Conservation (phyloP, 2,797 vertebrate species). For the Poecilia wingei region DNA sequence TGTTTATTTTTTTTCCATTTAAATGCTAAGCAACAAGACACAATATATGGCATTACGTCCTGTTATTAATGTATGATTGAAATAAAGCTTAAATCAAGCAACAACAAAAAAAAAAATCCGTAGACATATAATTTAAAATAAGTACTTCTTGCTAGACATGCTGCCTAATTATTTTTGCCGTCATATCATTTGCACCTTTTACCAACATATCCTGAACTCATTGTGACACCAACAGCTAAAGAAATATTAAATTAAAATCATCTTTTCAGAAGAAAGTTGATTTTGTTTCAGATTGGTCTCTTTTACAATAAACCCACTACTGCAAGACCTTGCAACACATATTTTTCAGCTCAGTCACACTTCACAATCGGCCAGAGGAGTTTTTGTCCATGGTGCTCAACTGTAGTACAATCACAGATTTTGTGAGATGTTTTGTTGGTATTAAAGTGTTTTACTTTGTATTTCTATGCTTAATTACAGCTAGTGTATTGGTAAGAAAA, state of each 20-base stretch:
- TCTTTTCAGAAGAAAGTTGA: background rate
- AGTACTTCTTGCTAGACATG: background rate
- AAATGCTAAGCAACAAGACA: background rate
- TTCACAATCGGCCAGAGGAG: background rate
- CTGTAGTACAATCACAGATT: background rate
- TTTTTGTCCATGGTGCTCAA: background rate
- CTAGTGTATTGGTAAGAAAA: background rate
- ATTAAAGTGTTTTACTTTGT: background rate
- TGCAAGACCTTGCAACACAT: constrained; percentile 3
- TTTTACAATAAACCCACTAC: background rate
- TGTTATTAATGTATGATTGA: background rate
- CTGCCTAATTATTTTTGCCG: background rate
- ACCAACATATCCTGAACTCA: background rate
- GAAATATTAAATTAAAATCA: background rate
- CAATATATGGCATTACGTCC: background rate
- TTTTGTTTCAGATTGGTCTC: background rate
- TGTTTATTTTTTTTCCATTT: background rate
- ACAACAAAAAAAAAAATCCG: background rate
- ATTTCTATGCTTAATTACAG: background rate
- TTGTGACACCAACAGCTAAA: background rate
- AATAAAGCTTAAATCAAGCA: background rate
- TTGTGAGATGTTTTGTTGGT: background rate
- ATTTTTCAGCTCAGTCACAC: constrained; percentile 1
- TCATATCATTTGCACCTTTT: background rate
- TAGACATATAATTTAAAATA: background rate